Conservation (phyloP, 2,113 vertebrate genomes). For the Pedetes capensis region DNA sequence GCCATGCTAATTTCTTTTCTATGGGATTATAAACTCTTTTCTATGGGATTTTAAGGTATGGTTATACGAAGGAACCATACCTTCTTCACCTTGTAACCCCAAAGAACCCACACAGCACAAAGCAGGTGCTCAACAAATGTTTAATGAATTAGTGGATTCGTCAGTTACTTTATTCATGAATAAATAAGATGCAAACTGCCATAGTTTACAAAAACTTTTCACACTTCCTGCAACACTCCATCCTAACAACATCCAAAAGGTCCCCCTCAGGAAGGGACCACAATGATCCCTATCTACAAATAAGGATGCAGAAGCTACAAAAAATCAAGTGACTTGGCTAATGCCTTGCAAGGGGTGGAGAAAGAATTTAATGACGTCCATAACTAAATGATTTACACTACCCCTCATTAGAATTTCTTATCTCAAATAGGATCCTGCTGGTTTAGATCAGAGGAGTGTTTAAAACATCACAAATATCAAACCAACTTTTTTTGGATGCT, state of each 20-base stretch:
- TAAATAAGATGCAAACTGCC: neutral
- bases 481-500: neutral
- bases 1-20: neutral
- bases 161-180: neutral
- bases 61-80: neutral
- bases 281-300: neutral
- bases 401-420: neutral
- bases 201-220: neutral
- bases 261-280: neutral
- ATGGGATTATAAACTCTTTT: neutral
- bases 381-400: neutral
- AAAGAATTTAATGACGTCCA: neutral
- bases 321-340: neutral
- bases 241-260: neutral
- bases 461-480: neutral
- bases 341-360: neutral
- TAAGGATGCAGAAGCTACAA: neutral
- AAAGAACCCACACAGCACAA: neutral
- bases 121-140: neutral
- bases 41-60: too few relatives aligned
- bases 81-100: neutral
- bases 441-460: neutral
- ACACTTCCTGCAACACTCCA: neutral
- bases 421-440: neutral
- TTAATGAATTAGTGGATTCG: neutral